phyloP scores from a whole-genome alignment of 2,797 vertebrate genomes.

The Nyctalus aviator region DNA sequence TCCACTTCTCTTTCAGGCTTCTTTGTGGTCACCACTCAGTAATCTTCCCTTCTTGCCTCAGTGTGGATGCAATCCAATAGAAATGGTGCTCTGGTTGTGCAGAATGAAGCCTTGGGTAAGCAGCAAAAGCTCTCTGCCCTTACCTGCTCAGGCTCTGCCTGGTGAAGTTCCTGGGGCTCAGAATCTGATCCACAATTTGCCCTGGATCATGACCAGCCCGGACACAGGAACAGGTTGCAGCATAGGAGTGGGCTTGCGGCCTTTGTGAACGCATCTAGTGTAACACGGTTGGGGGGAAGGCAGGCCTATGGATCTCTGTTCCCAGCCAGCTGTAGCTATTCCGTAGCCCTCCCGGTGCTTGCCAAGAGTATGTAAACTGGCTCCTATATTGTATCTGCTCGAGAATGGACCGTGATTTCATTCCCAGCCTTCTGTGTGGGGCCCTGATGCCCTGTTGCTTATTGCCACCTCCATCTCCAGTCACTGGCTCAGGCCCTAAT shows the following conservation, averaged over 20 bases:
- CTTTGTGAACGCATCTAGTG: not conserved
- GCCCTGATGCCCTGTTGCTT: not conserved
- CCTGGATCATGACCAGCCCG: not conserved
- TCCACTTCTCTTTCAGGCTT: not conserved
- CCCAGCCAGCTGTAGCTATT: too few species aligned
- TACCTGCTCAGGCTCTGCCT: not conserved
- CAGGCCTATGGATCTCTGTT: not conserved
- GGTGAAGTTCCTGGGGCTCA: not conserved
- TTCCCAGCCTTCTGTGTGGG: not conserved
- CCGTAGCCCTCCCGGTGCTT: not conserved
- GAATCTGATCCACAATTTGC: not conserved
- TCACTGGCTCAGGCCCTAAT: not conserved
- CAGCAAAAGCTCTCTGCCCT: too few species aligned
- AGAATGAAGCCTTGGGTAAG: not conserved
- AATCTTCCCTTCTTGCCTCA: not conserved
- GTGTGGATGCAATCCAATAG: not conserved
- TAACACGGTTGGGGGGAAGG: accelerated
- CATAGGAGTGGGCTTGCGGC: too few species aligned
- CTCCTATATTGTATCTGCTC: not conserved
- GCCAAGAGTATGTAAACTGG: not conserved
- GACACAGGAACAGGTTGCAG: not conserved
- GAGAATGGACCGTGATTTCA: not conserved
- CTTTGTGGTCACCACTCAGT: not conserved
- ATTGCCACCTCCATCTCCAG: not conserved
- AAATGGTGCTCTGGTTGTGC: not conserved